Evolutionary conservation across 35 echinoderm and acorn worm species (phyloP), one percentile per base, ranked within the genome.

Genomic region (Lytechinus pictus): DNA sequence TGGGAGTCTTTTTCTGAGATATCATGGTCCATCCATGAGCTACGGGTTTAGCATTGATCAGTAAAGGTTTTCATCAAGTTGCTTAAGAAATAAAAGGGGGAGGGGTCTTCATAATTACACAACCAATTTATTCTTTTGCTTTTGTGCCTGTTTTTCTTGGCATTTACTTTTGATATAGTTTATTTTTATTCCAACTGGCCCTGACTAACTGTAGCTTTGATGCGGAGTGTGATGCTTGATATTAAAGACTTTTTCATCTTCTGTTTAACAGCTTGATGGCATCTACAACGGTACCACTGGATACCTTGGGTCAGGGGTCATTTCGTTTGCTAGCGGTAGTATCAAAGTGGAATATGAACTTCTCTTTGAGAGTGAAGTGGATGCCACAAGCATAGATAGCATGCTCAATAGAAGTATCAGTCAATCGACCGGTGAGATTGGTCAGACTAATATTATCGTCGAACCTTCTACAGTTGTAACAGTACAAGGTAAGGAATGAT

Each of bases 281-380:
- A 92, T 96, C 88, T 96, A 92, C 54, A 9, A 27, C 4, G 10
- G 14, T 29, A 91, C 89, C 60, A 4, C 14, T 4, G 54, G 87
- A 51, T 96, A 61, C 95, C 57, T 96, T 7, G 27, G 24, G 55
- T 91, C 95, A 3, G 7, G 52, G 27, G 52, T 96, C 54, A 12
- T 96, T 5, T 56, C 60, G 8, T 71, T 96, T 11, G 92, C 57
- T 44, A 96, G 95, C 57, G 95, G 95, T 28, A 96, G 95, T 72
- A 96, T 96, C 89, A 92, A 52, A 57, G 89, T 96, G 27, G 87
- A 91, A 33, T 96, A 96, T 57, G 87, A 92, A 89, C 95, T 96
- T 28, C 89, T 91, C 88, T 96, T 96, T 54, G 87, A 89, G n/a
- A 52, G 13, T 10, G 12, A 28, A 9, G 91, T 86, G 27, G 88